A percentile compares a stretch with the other conserved stretches of the same genome.
phyloP scores from a whole-genome alignment of 2,888 invertebrate genomes.

The Synanthedon vespiformis region DNA sequence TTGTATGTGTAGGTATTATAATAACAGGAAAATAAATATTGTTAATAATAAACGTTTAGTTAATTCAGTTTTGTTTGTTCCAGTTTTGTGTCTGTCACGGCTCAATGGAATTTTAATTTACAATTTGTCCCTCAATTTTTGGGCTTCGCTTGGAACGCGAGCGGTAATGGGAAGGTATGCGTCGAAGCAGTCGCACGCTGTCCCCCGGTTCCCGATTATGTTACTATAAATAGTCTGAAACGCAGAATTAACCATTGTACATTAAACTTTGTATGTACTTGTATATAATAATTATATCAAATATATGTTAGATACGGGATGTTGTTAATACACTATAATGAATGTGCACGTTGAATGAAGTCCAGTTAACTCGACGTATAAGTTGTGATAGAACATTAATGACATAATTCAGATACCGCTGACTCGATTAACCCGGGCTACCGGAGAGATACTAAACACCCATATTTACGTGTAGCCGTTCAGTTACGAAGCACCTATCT shows the following conservation, averaged over 20 bases:
- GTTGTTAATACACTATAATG: neutral
- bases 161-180: slow-evolving; percentile 48
- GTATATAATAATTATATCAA: neutral
- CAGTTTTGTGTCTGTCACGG: neutral
- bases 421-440: slow-evolving; percentile 55
- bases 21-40: neutral
- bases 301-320: neutral
- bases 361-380: slow-evolving; percentile 45
- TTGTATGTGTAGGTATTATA: neutral
- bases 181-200: slow-evolving; percentile 43
- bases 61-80: neutral
- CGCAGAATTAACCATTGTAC: slow-evolving; percentile 16
- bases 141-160: slow-evolving; percentile 37
- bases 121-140: slow-evolving; percentile 50
- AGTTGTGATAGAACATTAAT: slow-evolving; percentile 61
- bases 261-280: slow-evolving; percentile 2
- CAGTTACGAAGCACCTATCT: slow-evolving; percentile 23
- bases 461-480: slow-evolving; percentile 36
- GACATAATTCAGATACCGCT: slow-evolving; percentile 60
- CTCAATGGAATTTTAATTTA: slow-evolving; percentile 50
- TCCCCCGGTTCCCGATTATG: slow-evolving; percentile 14
- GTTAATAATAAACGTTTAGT: slow-evolving; percentile 1
- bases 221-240: slow-evolving; percentile 30
- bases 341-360: slow-evolving; percentile 23
- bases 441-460: slow-evolving; percentile 37